A percentile compares a stretch with the other conserved stretches of the same genome.
Evolutionary conservation across 2,797 vertebrate genomes (phyloP).

Genomic region (Eospalax fontanierii): DNA sequence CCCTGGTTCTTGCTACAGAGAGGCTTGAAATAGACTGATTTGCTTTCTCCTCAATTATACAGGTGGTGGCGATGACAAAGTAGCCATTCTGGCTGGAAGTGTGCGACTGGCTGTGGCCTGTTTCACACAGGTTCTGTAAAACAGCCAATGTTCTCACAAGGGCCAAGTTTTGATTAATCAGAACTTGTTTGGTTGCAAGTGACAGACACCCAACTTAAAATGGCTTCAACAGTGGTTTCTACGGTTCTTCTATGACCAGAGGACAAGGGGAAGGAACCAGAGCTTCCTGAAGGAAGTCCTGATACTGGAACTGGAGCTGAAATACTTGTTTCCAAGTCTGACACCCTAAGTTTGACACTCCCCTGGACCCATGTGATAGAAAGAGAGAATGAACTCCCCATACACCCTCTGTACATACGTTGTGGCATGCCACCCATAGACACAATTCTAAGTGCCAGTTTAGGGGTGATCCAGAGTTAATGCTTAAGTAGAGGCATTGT

Average conservation of each 20-base stretch:
- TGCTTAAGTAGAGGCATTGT: not conserved
- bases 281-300: not conserved
- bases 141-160: not conserved
- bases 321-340: not conserved
- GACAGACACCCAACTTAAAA: conserved; percentile 21
- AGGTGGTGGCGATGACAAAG: not conserved
- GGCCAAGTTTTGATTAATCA: conserved; percentile 49
- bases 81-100: not conserved
- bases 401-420: no score
- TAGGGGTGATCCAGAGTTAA: not conserved
- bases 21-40: not conserved
- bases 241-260: not conserved
- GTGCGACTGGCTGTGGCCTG: not conserved
- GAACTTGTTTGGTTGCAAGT: not conserved
- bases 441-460: not conserved
- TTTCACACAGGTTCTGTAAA: not conserved
- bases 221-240: not conserved
- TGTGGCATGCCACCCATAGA: not conserved
- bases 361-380: not conserved
- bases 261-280: not conserved
- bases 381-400: not conserved
- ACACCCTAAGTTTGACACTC: not conserved
- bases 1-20: not conserved
- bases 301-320: not conserved
- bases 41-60: not conserved